Evolutionary conservation across 2,797 vertebrate species (phyloP).

Genomic region (Caiman crocodilus): DNA sequence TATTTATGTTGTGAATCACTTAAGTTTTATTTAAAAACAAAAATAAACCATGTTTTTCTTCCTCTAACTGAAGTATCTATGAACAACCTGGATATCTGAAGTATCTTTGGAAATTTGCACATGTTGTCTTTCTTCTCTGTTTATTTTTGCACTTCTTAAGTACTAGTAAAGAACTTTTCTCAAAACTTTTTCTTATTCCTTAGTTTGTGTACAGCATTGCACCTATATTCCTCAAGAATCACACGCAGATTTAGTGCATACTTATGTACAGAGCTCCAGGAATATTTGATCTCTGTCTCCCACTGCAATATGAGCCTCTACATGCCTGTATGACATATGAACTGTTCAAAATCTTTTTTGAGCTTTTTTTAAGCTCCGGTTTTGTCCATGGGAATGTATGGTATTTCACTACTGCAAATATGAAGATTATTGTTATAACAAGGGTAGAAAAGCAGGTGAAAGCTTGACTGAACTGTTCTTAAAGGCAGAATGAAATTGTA

Average conservation of each 20-base stretch:
- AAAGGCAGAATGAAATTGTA: not conserved
- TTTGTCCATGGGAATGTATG: conserved; percentile 60
- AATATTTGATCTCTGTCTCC: conserved; percentile 55
- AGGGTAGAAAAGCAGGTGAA: conserved; percentile 34
- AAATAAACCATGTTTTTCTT: conserved; percentile 44
- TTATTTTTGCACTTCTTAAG: conserved; percentile 35
- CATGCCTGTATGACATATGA: conserved; percentile 42
- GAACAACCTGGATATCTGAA: conserved; percentile 33
- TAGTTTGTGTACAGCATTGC: not conserved
- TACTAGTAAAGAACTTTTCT: not conserved
- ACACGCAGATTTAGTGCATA: not conserved
- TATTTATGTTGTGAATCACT: not conserved
- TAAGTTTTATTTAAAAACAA: conserved; percentile 17
- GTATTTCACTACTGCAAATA: conserved; percentile 50
- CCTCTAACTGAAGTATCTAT: conserved; percentile 45
- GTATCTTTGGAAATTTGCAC: conserved; percentile 32
- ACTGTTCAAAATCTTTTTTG: conserved; percentile 65
- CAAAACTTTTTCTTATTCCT: conserved; percentile 5
- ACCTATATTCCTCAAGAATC: not conserved
- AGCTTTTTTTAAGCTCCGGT: conserved; percentile 59
- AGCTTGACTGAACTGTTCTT: not conserved
- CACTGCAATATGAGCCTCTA: conserved; percentile 17
- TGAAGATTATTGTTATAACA: conserved; percentile 45
- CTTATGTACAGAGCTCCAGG: not conserved
- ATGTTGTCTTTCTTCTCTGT: conserved; percentile 36